These are phyloP conservation scores for Nymphalis c-album DNA, from an alignment of 2,888 invertebrate species.

Conservation along the genomic window DNA sequence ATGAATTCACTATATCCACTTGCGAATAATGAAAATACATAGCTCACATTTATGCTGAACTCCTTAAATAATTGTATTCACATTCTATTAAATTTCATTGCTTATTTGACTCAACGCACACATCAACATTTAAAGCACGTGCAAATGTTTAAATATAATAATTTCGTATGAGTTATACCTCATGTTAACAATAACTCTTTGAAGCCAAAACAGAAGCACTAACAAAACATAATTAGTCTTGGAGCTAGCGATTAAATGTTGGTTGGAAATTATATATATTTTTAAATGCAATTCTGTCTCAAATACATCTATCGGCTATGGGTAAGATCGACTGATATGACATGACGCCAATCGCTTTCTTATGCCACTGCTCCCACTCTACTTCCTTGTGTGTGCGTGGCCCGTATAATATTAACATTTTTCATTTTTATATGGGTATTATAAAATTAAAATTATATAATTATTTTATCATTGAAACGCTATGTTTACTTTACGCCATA, in stretches of 20 bases:
- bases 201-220: constrained; percentile 54
- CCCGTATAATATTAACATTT: no score
- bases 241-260: constrained; percentile 33
- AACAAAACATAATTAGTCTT: constrained; percentile 43
- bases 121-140: not conserved
- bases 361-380: no score
- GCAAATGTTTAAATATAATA: not conserved
- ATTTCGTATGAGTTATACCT: constrained; percentile 36
- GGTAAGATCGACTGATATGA: no score
- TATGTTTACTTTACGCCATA: no score
- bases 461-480: no score
- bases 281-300: no score
- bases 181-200: constrained; percentile 56
- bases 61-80: not conserved
- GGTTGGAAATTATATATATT: no score
- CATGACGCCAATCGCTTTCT: no score
- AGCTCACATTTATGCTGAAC: constrained; percentile 7
- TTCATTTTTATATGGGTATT: no score
- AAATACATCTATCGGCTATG: no score
- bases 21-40: constrained; percentile 25
- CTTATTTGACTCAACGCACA: not conserved
- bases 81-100: not conserved
- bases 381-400: no score
- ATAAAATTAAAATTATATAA: no score
- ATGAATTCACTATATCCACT: constrained; percentile 31